A percentile compares a stretch with the other conserved stretches of the same genome.
Conservation (phyloP, 2,888 invertebrate genomes). For the Agriopis leucophaearia region DNA sequence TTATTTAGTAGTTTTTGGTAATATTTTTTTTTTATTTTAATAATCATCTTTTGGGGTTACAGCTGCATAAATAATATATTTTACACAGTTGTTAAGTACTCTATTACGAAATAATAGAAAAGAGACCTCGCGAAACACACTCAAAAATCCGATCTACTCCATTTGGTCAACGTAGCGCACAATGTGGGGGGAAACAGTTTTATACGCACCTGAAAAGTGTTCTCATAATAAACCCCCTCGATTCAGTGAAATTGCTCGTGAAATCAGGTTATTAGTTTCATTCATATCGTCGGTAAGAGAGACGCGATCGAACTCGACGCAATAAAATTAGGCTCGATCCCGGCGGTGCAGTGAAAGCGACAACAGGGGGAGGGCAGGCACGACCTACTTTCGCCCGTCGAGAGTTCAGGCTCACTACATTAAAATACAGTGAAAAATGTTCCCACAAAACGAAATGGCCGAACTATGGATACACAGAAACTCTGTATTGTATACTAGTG, state of each 20-base stretch:
- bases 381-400: constrained; percentile 70
- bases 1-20: too few species aligned
- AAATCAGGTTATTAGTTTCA: constrained; percentile 55
- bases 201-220: constrained; percentile 28
- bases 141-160: too few species aligned
- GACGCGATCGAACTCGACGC: constrained; percentile 77
- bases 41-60: too few species aligned
- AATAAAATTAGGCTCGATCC: constrained; percentile 83
- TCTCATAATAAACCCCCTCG: constrained; percentile 37
- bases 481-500: too few species aligned
- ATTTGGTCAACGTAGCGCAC: background rate
- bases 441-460: background rate
- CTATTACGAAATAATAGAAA: too few species aligned
- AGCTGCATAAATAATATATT: too few species aligned
- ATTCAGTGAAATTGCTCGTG: constrained; percentile 47
- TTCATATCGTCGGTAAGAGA: constrained; percentile 64
- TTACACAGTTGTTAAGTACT: too few species aligned
- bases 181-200: constrained; percentile 9
- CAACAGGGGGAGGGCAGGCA: constrained; percentile 58
- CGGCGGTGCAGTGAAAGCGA: constrained; percentile 74
- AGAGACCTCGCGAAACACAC: too few species aligned
- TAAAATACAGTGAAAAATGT: constrained; percentile 23
- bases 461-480: background rate
- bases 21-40: too few species aligned
- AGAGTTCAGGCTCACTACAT: constrained; percentile 26